A percentile compares a stretch with the other conserved stretches of the same genome.
phyloP scores from a whole-genome alignment of 2,113 vertebrate genomes.

The Muntiacus reevesi region DNA sequence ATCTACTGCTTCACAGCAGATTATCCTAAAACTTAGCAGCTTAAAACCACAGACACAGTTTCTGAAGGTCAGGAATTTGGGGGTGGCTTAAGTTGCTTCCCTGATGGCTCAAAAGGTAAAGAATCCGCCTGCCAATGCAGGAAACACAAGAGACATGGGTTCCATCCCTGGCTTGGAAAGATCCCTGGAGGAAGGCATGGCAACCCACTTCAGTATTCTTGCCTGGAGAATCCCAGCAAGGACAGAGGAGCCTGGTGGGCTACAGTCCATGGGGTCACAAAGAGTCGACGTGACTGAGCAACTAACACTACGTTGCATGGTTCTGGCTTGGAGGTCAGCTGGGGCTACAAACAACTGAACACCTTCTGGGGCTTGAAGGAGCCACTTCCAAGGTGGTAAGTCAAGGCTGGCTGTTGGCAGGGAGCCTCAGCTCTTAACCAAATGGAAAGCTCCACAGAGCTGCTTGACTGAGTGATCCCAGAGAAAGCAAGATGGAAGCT shows the following conservation, averaged over 20 bases:
- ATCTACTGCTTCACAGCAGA: neutral
- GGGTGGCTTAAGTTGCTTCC: neutral
- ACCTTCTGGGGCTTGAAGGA: neutral
- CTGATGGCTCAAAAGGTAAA: neutral
- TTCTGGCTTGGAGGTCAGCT: neutral
- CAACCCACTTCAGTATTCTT: neutral
- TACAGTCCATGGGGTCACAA: neutral
- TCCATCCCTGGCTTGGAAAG: neutral
- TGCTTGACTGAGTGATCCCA: neutral
- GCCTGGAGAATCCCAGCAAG: neutral
- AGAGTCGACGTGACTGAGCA: rapidly evolving
- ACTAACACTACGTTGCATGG: neutral
- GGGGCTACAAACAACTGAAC: neutral
- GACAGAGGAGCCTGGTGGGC: neutral
- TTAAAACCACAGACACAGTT: neutral
- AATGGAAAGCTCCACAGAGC: neutral
- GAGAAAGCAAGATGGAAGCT: neutral
- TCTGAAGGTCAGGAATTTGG: neutral
- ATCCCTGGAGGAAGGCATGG: neutral
- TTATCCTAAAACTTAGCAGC: neutral
- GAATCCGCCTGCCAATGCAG: neutral
- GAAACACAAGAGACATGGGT: neutral
- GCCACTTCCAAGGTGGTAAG: neutral
- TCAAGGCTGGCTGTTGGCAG: neutral
- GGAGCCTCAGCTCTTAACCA: neutral